A percentile compares a stretch with the other conserved stretches of the same genome.
Conservation (phyloP, 1,140 invertebrate species). For the Drosophila lacertosa region DNA sequence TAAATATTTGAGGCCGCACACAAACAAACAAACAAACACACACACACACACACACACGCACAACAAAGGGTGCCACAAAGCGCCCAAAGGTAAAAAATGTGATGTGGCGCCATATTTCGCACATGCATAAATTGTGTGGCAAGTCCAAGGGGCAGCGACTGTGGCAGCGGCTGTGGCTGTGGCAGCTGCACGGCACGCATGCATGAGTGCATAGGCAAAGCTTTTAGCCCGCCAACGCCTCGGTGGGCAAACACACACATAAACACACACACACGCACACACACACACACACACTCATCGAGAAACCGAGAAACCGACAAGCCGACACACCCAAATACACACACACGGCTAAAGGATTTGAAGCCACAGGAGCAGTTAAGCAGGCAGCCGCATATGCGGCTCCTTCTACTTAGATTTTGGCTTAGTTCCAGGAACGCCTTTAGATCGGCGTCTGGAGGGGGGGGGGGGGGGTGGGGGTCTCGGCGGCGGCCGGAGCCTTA, state of each 20-base stretch:
- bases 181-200: constrained; percentile 66
- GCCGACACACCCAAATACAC: constrained; percentile 8
- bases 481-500: constrained; percentile 59
- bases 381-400: constrained; percentile 35
- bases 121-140: constrained; percentile 79
- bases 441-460: background rate
- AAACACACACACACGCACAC: constrained; percentile 15
- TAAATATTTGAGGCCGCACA: constrained; percentile 12
- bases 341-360: constrained; percentile 29
- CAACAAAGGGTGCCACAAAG: constrained; percentile 34
- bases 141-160: constrained; percentile 36
- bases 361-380: constrained; percentile 39
- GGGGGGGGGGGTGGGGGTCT: constrained; percentile 5
- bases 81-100: constrained; percentile 56
- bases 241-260: constrained; percentile 17
- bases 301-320: too few species aligned
- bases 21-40: background rate
- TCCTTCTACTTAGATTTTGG: constrained; percentile 48
- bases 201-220: constrained; percentile 79
- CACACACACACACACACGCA: constrained; percentile 5
- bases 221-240: constrained; percentile 64
- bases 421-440: constrained; percentile 35
- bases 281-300: constrained; percentile 3
- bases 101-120: constrained; percentile 72
- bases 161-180: constrained; percentile 48